Evolutionary conservation across 2,888 invertebrate genomes (phyloP).

Genomic region (Resseliella maxima): DNA sequence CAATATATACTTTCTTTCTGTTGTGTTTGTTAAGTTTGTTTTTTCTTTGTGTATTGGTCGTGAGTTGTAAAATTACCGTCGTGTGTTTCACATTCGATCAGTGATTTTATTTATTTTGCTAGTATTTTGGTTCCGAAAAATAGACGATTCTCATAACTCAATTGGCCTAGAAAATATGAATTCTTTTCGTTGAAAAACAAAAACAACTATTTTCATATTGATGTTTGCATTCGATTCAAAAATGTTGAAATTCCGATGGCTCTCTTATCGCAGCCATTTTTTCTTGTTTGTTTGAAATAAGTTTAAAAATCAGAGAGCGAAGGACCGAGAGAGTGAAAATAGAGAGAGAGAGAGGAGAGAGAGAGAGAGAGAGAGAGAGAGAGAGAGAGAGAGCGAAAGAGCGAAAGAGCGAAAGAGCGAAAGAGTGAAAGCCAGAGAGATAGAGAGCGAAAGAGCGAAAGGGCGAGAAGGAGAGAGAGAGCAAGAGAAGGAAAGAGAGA

Average conservation of each 20-base stretch:
- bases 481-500: too few relatives aligned
- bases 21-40: neutral
- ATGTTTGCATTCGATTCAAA: neutral
- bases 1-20: constrained; percentile 13
- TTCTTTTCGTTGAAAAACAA: neutral
- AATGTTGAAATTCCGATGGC: neutral
- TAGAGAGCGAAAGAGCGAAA: too few relatives aligned
- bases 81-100: neutral
- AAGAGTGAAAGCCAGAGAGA: too few relatives aligned
- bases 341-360: too few relatives aligned
- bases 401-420: too few relatives aligned
- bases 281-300: neutral
- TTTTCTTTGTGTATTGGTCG: neutral
- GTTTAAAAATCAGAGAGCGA: neutral
- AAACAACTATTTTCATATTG: neutral
- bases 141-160: neutral
- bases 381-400: too few relatives aligned
- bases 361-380: too few relatives aligned
- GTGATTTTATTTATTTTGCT: constrained; percentile 4
- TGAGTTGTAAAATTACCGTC: neutral
- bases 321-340: too few relatives aligned
- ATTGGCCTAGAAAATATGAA: neutral
- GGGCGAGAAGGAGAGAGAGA: too few relatives aligned
- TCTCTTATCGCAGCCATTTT: neutral
- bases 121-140: neutral